Conservation (phyloP, 2,888 invertebrate species). For the Dichetophora obliterata region DNA sequence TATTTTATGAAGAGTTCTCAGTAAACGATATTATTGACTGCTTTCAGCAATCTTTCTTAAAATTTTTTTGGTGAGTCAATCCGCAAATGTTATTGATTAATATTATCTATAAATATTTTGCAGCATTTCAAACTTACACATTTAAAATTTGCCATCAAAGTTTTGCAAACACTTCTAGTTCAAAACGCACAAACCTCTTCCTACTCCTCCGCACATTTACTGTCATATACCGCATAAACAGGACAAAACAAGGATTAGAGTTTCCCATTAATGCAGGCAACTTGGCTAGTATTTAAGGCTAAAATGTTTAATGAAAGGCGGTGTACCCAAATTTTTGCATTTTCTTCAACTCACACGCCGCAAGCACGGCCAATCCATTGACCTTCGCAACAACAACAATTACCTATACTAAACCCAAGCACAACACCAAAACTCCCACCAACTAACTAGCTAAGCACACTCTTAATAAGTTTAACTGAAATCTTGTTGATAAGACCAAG, state of each 20-base stretch:
- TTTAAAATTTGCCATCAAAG: no score
- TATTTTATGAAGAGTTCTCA: no score
- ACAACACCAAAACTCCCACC: neutral
- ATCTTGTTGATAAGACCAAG: conserved; percentile 6
- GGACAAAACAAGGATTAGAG: conserved; percentile 12
- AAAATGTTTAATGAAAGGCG: neutral
- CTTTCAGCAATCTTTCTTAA: no score
- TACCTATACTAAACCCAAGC: neutral
- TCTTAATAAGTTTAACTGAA: conserved; percentile 17
- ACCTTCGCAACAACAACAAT: neutral
- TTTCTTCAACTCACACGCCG: neutral
- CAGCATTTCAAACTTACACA: no score
- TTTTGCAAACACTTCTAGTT: neutral
- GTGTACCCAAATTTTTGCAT: neutral
- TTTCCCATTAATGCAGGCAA: conserved; percentile 11
- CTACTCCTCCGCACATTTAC: neutral
- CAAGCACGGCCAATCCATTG: neutral
- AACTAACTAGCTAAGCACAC: neutral
- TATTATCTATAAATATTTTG: no score
- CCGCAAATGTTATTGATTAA: no score
- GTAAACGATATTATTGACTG: no score
- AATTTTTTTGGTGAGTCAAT: no score
- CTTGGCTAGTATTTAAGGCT: neutral
- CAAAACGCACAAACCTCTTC: neutral
- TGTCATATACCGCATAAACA: neutral